phyloP scores from a whole-genome alignment of 1,140 invertebrate genomes.

The Penaeus japonicus region DNA sequence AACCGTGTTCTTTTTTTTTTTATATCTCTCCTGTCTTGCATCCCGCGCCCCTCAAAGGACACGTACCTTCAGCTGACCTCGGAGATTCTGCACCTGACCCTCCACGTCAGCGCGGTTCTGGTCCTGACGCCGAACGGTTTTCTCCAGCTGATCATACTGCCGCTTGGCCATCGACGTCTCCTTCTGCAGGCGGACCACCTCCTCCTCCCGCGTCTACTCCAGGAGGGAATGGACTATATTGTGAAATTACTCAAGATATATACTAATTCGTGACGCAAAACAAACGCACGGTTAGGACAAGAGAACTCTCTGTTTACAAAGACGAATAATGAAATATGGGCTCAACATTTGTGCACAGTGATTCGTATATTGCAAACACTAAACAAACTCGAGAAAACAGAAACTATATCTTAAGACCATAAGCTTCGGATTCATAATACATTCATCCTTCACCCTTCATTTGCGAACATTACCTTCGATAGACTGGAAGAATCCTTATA shows the following conservation, averaged over 20 bases:
- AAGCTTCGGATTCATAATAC: too few species aligned
- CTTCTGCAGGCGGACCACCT: slow-evolving; percentile 28
- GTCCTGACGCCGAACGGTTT: slow-evolving; percentile 36
- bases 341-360: too few species aligned
- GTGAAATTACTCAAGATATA: neutral
- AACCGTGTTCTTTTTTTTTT: too few species aligned
- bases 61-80: slow-evolving; percentile 42
- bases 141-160: slow-evolving; percentile 47
- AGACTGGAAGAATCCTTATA: slow-evolving; percentile 28
- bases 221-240: neutral
- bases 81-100: slow-evolving; percentile 30
- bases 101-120: slow-evolving; percentile 24
- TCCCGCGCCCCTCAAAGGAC: too few species aligned
- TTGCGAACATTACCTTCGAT: slow-evolving; percentile 9
- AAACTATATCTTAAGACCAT: too few species aligned
- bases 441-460: too few species aligned
- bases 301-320: too few species aligned
- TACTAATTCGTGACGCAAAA: neutral
- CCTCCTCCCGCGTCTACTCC: slow-evolving; percentile 35
- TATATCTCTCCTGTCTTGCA: too few species aligned
- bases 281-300: neutral
- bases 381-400: too few species aligned
- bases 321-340: too few species aligned
- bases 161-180: slow-evolving; percentile 19
- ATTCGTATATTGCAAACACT: too few species aligned